Conservation (phyloP, 2,888 invertebrate genomes). For the Aphidoletes aphidimyza region DNA sequence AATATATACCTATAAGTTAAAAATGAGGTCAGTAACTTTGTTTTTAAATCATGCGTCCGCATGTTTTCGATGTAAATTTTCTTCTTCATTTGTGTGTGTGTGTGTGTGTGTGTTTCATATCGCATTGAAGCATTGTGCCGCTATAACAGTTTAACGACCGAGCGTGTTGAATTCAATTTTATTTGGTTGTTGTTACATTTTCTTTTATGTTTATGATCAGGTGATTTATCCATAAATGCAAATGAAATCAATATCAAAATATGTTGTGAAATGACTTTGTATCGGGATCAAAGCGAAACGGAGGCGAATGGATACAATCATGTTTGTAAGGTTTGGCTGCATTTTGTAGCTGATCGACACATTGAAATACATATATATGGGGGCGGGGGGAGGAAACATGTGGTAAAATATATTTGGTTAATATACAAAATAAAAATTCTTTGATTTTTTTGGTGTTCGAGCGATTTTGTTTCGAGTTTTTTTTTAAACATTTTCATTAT, state of each 20-base stretch:
- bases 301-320: neutral
- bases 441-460: no score
- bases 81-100: neutral
- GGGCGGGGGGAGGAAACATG: no score
- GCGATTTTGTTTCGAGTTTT: no score
- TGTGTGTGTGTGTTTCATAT: neutral
- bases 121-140: neutral
- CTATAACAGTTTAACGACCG: neutral
- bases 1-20: neutral
- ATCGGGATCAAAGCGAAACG: neutral
- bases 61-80: neutral
- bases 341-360: neutral
- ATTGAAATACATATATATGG: no score
- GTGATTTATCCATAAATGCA: neutral
- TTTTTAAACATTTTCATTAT: no score
- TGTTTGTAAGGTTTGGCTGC: neutral
- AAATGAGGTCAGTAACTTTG: constrained; percentile 18
- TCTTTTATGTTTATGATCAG: neutral
- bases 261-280: neutral
- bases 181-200: neutral
- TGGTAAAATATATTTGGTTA: no score
- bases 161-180: neutral
- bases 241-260: no score
- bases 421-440: no score
- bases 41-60: neutral